Base-by-base conservation (phyloP, 2,797 vertebrate species). In the Pelobates cultripes region DNA sequence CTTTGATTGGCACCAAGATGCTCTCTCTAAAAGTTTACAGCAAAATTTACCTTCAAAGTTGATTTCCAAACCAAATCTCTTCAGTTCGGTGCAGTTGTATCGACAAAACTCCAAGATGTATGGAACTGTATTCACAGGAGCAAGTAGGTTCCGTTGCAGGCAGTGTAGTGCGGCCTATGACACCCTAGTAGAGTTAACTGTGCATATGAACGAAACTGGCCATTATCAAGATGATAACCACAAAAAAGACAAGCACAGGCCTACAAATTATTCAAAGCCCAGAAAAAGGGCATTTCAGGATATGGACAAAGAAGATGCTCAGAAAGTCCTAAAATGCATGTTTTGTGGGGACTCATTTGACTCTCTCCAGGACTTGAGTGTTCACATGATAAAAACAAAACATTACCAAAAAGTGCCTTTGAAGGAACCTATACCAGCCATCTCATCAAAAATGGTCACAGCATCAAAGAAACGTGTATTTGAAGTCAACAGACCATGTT, bases 381-480 rank as follows among this genome's bases (percentile, higher is more conserved):
- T 99, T 88, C 98, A 99, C 85, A 99, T 99, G 98, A 99, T 99
- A 75, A 99, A 99, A 95, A 99, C 98, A 66, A 99, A 99, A 92
- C 98, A 99, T 96, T 99, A 99, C 96, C 98, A 99, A 95, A 99
- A 99, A 97, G 98, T 99, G 98, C 98, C 98, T 99, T 98, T 99
- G 92, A 99, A 99, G 94, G 98, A 99, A 94, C 98, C 98, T 0
- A 96, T 99, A 83, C 98, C 98, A 78, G 95, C 97, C 81, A 91
- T 99, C 86, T 94, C 97, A 43, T 97, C 96, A 43, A 99, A 99
- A 92, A 90, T 98, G 92, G 92, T 98, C 89, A 94, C 97, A 85
- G 95, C 97, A 64, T 90, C 96, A 44, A 99, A 98, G 94, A 99
- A 98, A 85, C 95, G 98, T 7, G 95, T 96, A 82, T 99, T 97